Evolutionary conservation across 2,797 vertebrate species (phyloP).

Genomic region (Scleropages formosus): DNA sequence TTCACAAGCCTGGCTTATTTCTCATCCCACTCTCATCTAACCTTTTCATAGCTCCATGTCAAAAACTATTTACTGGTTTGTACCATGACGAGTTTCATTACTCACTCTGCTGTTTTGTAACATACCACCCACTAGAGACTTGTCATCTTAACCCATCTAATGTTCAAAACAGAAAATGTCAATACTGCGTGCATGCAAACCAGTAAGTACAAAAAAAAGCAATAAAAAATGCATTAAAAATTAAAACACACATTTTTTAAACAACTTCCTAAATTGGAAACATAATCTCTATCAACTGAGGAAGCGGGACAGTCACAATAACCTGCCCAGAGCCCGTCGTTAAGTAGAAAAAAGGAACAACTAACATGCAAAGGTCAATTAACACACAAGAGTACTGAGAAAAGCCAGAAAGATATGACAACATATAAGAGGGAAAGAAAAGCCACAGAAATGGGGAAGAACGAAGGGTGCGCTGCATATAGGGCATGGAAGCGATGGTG

Average conservation of each 20-base stretch:
- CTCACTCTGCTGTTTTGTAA: not conserved
- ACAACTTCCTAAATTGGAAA: too few relatives aligned
- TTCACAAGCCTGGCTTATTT: constrained; percentile 28
- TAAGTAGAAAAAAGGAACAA: not conserved
- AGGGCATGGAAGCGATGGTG: constrained; percentile 33
- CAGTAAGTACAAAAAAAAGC: not conserved
- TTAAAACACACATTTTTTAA: too few relatives aligned
- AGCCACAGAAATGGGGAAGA: constrained; percentile 36
- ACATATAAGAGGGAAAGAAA: constrained; percentile 44
- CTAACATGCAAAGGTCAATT: not conserved
- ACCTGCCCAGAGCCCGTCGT: too few relatives aligned
- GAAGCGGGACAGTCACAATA: too few relatives aligned
- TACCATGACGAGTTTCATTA: not conserved
- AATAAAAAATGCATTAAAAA: not conserved
- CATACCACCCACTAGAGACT: not conserved
- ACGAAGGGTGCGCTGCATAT: constrained; percentile 39
- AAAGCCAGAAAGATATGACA: constrained; percentile 32
- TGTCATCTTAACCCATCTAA: too few relatives aligned
- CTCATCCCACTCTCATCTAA: constrained; percentile 1
- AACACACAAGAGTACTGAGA: constrained; percentile 28
- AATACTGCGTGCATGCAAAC: not conserved
- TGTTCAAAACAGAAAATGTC: not conserved
- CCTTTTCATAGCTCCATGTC: not conserved
- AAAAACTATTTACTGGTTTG: not conserved
- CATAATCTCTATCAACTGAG: too few relatives aligned